A percentile compares a stretch with the other conserved stretches of the same genome.
These are phyloP conservation scores for Hydrozoanthus tunicans DNA, from an alignment of 64 coral and sea anemone species.

Conservation along the genomic window DNA sequence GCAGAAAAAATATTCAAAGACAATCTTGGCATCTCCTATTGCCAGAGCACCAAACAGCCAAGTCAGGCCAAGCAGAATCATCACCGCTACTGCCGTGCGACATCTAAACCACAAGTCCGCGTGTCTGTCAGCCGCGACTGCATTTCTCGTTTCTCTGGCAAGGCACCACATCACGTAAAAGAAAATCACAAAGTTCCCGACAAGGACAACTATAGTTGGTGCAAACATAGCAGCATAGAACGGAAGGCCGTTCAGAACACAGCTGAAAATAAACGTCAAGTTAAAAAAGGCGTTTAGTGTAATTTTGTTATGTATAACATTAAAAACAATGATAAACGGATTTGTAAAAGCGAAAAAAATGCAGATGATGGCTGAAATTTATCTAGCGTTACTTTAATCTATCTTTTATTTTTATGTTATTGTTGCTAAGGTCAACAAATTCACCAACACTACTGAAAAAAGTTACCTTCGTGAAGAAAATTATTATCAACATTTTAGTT, in stretches of 20 bases:
- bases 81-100: conserved; percentile 69
- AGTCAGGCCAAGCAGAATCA: conserved; percentile 71
- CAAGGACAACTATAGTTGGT: conserved; percentile 56
- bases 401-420: no score
- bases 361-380: no score
- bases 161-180: conserved; percentile 61
- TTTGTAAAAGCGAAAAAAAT: no score
- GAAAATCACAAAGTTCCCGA: conserved; percentile 68
- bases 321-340: no score
- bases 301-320: no score
- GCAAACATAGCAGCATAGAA: conserved; percentile 65
- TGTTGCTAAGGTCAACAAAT: no score
- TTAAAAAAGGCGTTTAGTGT: no score
- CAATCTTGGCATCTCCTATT: conserved; percentile 51
- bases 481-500: no score
- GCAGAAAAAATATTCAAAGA: conserved; percentile 83
- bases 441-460: no score
- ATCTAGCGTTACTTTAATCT: no score
- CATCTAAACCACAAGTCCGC: conserved; percentile 16
- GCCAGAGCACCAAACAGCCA: conserved; percentile 80
- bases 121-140: conserved; percentile 64
- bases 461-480: no score
- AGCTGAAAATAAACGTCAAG: conserved; percentile 26
- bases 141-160: conserved; percentile 19
- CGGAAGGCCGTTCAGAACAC: conserved; percentile 59